These are phyloP conservation scores for Lipotes vexillifer DNA, from an alignment of 2,113 vertebrate species.

Conservation along the genomic window DNA sequence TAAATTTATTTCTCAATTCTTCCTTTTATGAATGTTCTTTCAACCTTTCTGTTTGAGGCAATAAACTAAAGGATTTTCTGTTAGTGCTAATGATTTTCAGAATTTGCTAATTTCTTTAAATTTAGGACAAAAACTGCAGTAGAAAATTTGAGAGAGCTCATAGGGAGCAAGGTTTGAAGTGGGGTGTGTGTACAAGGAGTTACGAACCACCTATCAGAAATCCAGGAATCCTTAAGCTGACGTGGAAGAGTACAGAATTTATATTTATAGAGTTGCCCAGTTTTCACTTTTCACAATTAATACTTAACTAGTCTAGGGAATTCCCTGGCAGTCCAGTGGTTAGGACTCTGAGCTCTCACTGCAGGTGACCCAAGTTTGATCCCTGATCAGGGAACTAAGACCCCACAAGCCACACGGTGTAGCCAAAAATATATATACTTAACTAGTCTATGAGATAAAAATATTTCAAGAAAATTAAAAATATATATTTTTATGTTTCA, in stretches of 20 bases:
- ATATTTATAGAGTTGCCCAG: neutral
- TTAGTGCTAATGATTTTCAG: neutral
- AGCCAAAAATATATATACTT: no score
- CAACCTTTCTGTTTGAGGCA: neutral
- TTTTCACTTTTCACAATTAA: neutral
- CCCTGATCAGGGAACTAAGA: no score
- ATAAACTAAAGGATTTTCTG: neutral
- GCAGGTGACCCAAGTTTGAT: no score
- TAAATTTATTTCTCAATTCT: neutral
- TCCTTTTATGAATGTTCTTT: neutral
- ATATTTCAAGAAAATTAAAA: neutral
- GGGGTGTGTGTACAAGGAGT: accelerated
- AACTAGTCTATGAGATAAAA: neutral
- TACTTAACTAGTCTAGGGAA: neutral
- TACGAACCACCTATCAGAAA: neutral
- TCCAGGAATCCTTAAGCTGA: neutral
- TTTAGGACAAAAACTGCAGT: neutral
- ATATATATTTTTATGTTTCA: neutral
- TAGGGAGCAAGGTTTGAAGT: neutral
- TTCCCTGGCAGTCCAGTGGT: neutral
- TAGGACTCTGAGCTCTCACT: no score
- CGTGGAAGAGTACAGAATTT: neutral
- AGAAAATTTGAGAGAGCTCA: neutral
- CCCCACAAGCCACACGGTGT: no score
- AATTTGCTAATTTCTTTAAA: neutral